Evolutionary conservation across 2,888 invertebrate species (phyloP), one percentile per base, ranked within the genome.

Genomic region (Idaea aversata): DNA sequence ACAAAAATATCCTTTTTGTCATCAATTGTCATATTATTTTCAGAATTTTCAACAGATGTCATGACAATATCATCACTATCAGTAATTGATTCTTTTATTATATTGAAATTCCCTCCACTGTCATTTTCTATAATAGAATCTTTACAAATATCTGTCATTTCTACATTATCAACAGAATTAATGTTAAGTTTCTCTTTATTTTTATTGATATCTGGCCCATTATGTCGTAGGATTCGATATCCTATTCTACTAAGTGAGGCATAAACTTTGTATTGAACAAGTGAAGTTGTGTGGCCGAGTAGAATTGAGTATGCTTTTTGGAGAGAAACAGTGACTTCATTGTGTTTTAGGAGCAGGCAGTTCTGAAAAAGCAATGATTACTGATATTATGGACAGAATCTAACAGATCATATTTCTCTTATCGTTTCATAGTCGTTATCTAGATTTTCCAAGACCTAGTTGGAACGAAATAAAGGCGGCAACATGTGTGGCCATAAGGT

Each of bases 251-350:
- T 91, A 0, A 95, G 86, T 47, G 94, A 93, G 57, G 94, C 90
- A 80, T 94, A 95, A 0, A 94, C 94, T 84, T 93, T 93, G 74
- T 95, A 95, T 73, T 95, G 92, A 36, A 87, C 79, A 16, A 93
- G 67, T 16, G 90, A 79, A 36, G 93, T 84, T 61, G 82, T 72
- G 36, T 81, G 82, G 59, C 74, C 72, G 0, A 94, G 76, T 61
- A 95, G 79, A 70, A 95, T 80, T 35, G 92, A 85, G 75, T 95
- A 96, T 13, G 94, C 95, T 87, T 95, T 95, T 81, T 95, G 95
- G 60, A 96, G 83, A 67, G 95, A 95, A 25, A 96, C 88, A 64
- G 93, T 91, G 0, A 94, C 86, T 47, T 91, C 92, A 78, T 94
- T 93, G 83, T 93, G 93, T 68, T 87, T 88, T 15, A 96, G 85